Evolutionary conservation across 2,113 vertebrate genomes (phyloP), one percentile per base, ranked within the genome.

Genomic region (Cacatua alba): DNA sequence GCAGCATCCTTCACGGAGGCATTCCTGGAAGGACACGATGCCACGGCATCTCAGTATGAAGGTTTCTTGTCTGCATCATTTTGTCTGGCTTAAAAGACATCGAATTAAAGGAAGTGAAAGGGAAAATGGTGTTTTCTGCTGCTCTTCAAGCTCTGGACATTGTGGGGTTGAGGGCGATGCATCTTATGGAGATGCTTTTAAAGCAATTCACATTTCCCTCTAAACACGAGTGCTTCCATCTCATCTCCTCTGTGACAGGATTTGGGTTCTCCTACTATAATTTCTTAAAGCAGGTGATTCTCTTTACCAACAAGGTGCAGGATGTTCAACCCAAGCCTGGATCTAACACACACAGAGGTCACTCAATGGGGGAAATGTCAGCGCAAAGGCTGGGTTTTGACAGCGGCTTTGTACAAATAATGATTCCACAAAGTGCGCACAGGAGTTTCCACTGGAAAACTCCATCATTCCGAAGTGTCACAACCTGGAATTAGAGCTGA

Each of bases 11-110:
- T 41, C 64, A 26, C 33, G 55, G 35, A 84, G 64, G 46, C 55
- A 49, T 2, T 21, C 55, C 57, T 83, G 48, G 41, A 63, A 62
- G 70, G 5, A 62, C 49, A 55, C 33, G 19, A 48, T 23, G 21
- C 23, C 1, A 1, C 3, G 12, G 15, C 44, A 1, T 37, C 25
- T 35, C 15, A 2, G 11, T 15, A 3, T 19, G 41, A 17, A 17
- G 12, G 19, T 11, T 39, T 46, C 37, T 25, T 26, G 10, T 21
- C 49, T 29, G 25, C 39, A 17, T 55, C 25, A 10, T 20, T 26
- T 41, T 9, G n/a, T 31, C 29, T 48, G 48, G 55, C 41, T 55
- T 25, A 49, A 77, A 55, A 83, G 43, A 28, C 12, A 16, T 9
- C 10, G 17, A 57, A 23, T 17, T 55, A 55, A 63, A 63, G 48